A percentile compares a stretch with the other conserved stretches of the same genome.
These are phyloP conservation scores for Esox lucius DNA, from an alignment of 2,797 vertebrate genomes.

Conservation along the genomic window DNA sequence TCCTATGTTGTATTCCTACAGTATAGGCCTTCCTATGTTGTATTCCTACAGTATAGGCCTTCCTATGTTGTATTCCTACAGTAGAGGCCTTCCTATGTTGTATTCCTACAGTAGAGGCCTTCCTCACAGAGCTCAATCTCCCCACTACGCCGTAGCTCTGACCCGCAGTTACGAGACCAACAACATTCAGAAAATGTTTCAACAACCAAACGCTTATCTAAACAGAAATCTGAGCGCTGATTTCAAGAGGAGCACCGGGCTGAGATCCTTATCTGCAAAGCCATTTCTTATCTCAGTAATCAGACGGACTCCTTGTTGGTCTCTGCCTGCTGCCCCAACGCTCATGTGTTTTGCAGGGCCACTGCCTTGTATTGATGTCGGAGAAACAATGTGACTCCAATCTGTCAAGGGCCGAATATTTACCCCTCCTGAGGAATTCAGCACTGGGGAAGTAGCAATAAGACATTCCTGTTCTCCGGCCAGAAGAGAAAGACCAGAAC, in stretches of 20 bases:
- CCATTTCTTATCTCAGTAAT: conserved; percentile 20
- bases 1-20: no score
- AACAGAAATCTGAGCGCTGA: neutral
- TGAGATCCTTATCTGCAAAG: conserved; percentile 1
- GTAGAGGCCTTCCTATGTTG: conserved; percentile 39
- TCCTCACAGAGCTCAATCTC: conserved; percentile 28
- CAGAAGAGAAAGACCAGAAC: neutral
- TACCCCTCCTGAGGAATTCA: conserved; percentile 39
- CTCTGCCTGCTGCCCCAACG: conserved; percentile 3
- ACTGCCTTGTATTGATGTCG: conserved; percentile 4
- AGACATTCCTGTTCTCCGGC: neutral
- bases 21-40: conserved; percentile 9
- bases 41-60: no score
- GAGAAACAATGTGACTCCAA: conserved; percentile 56
- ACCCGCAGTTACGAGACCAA: conserved; percentile 14
- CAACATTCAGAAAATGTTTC: neutral
- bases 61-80: no score
- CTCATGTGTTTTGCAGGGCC: neutral
- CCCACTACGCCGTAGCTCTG: conserved; percentile 23
- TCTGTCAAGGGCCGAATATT: conserved; percentile 51
- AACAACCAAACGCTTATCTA: neutral
- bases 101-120: conserved; percentile 27
- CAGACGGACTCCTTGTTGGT: conserved; percentile 36
- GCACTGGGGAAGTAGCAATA: conserved; percentile 15
- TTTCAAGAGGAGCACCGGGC: conserved; percentile 4